Conservation (phyloP, 2,888 invertebrate species). For the Ichneumon xanthorius region DNA sequence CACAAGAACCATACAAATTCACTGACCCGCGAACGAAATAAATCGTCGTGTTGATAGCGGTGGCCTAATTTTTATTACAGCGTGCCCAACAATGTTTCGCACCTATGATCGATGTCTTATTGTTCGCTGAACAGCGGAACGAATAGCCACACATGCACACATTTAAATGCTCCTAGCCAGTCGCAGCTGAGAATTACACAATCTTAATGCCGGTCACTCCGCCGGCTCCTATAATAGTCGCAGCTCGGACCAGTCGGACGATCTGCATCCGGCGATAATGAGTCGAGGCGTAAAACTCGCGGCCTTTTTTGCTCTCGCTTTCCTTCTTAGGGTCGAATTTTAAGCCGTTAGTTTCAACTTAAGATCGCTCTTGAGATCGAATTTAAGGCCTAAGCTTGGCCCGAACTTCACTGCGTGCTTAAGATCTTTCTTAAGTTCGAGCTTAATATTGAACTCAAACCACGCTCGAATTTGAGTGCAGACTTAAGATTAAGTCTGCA, state of each 20-base stretch:
- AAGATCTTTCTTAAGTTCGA: no score
- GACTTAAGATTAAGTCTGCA: no score
- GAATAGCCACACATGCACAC: background rate
- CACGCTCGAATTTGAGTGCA: no score
- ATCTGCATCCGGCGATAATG: conserved; percentile 25
- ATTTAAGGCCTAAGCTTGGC: no score
- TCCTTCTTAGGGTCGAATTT: background rate
- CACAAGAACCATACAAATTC: background rate
- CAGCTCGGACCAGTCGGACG: conserved; percentile 8
- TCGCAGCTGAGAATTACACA: conserved; percentile 26
- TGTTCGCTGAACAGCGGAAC: background rate
- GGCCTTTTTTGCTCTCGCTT: background rate
- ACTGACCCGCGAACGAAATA: conserved; percentile 18
- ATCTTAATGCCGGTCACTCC: conserved; percentile 2
- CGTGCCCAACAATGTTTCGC: background rate
- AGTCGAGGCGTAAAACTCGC: background rate
- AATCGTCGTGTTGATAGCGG: conserved; percentile 15
- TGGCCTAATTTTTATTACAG: background rate
- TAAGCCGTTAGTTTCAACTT: background rate
- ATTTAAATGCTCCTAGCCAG: background rate
- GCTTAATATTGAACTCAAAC: no score
- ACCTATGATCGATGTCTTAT: conserved; percentile 26
- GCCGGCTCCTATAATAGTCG: background rate
- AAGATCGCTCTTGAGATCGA: no score
- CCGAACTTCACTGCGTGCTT: no score